phyloP scores from a whole-genome alignment of 23 tunicate genomes.

The Ciona savignyi region DNA sequence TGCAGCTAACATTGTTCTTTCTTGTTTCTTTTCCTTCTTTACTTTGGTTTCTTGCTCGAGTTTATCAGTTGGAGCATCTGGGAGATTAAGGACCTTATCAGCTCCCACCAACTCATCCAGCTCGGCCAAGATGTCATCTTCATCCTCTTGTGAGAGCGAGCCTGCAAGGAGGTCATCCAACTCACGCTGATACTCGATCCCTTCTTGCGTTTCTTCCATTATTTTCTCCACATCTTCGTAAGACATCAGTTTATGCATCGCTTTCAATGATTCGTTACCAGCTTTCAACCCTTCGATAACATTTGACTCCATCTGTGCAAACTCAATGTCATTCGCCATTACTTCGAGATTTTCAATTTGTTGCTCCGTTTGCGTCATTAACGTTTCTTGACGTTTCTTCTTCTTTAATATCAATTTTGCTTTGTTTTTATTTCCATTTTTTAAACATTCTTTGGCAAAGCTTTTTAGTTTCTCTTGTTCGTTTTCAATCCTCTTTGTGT shows the following conservation, averaged over 20 bases:
- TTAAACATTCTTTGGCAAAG: conserved; percentile 58
- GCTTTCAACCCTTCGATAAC: conserved; percentile 79
- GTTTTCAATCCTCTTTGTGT: conserved; percentile 71
- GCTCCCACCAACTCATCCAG: conserved; percentile 63
- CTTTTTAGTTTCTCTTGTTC: conserved; percentile 71
- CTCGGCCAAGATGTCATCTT: conserved; percentile 58
- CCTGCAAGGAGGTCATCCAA: conserved; percentile 72
- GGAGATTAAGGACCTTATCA: conserved; percentile 22
- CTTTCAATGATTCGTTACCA: conserved; percentile 84
- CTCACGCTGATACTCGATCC: conserved; percentile 81
- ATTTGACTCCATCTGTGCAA: conserved; percentile 83
- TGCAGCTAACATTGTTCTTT: conserved; percentile 31
- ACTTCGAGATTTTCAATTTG: conserved; percentile 79
- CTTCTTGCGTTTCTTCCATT: conserved; percentile 87
- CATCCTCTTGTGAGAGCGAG: conserved; percentile 72
- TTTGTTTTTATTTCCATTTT: conserved; percentile 71
- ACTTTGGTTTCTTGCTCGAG: conserved; percentile 6
- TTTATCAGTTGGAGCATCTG: conserved; percentile 68
- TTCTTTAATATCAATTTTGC: conserved; percentile 74
- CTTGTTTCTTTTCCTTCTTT: conserved; percentile 16
- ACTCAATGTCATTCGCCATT: conserved; percentile 84
- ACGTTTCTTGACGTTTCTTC: conserved; percentile 72
- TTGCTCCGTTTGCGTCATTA: conserved; percentile 70
- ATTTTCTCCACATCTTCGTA: conserved; percentile 89
- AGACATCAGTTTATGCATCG: conserved; percentile 87